Evolutionary conservation across 2,113 vertebrate genomes (phyloP), one percentile per base, ranked within the genome.

Genomic region (Thermophis baileyi): DNA sequence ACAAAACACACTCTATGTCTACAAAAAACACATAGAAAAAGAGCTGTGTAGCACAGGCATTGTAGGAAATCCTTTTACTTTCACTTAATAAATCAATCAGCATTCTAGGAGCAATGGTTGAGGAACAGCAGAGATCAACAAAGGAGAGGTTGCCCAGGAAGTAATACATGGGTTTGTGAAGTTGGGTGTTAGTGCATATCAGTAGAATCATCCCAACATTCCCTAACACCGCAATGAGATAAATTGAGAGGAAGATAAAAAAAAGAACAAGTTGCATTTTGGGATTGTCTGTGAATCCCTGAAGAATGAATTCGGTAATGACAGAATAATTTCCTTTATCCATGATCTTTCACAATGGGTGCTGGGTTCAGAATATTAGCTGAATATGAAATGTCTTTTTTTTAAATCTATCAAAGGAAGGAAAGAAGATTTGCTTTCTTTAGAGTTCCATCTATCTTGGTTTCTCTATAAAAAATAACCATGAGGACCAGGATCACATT

Each of bases 301-400:
- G 89, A 47, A 97, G 94, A 87, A 96, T 91, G 91, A 97, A 97
- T 16, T 96, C 94, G 24, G 92, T 95, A 40, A 96, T 60, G 11
- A 85, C 0, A 0, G 93, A 94, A 14, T 87, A 44, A 85, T 96
- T 96, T 47, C 88, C 49, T 46, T 92, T 14, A 10, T 89, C 54
- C 93, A 95, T 97, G 30, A 60, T 60, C 6, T 49, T 27, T 85
- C 35, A 1, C 35, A 12, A 55, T 7, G 8, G 9, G 22, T 54
- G 51, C 25, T 91, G 50, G 44, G 14, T 91, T 85, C 50, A 55
- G 40, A 27, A 85, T 46, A 35, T 90, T 90, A 74, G 20, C 1
- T 53, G 81, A 3, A 55, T 86, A 12, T 85, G 12, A 3, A 86
- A 47, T 57, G 55, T 88, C 49, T 87, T 87, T 53, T 24, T 91